Base-by-base conservation (phyloP, 1,140 invertebrate species). In the Bathynomus jamesi region DNA sequence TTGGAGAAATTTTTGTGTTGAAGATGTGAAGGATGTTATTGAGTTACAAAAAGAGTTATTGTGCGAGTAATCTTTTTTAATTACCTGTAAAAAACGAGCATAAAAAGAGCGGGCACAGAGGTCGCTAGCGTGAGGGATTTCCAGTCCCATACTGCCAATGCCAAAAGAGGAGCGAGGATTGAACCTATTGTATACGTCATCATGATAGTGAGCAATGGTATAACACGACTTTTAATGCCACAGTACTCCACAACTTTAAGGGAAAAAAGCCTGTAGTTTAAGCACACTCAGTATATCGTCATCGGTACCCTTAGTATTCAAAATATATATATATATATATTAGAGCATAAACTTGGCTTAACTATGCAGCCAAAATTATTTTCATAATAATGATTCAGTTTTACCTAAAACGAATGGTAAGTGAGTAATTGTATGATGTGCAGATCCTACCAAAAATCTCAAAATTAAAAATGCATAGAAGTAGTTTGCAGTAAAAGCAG, bases 341-440 rank as follows among this genome's bases (percentile, higher is more conserved):
- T n/a, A n/a, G n/a, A n/a, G n/a, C n/a, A n/a, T n/a, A n/a, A n/a
- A n/a, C n/a, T n/a, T n/a, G n/a, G n/a, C n/a, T n/a, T n/a, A n/a
- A n/a, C n/a, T n/a, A n/a, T n/a, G n/a, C n/a, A n/a, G n/a, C n/a
- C n/a, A n/a, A n/a, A n/a, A n/a, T n/a, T n/a, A n/a, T n/a, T n/a
- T n/a, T n/a, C n/a, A n/a, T n/a, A n/a, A n/a, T n/a, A n/a, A n/a
- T n/a, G n/a, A n/a, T n/a, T n/a, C 21, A 61, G 1, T 32, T 60
- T 62, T 78, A 79, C 79, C 79, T 25, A 80, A 70, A 13, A 80
- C 76, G 67, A 77, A 80, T 0, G 79, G 72, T n/a, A 79, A 71
- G 64, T 80, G 79, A 25, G 76, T 72, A 29, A 78, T 61, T 1
- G 76, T 78, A 68, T 80, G 72, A 21, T 79, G 74, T 4, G 76